These are phyloP conservation scores for Sclerurus mexicanus DNA, from an alignment of 2,113 vertebrate genomes.

Conservation along the genomic window DNA sequence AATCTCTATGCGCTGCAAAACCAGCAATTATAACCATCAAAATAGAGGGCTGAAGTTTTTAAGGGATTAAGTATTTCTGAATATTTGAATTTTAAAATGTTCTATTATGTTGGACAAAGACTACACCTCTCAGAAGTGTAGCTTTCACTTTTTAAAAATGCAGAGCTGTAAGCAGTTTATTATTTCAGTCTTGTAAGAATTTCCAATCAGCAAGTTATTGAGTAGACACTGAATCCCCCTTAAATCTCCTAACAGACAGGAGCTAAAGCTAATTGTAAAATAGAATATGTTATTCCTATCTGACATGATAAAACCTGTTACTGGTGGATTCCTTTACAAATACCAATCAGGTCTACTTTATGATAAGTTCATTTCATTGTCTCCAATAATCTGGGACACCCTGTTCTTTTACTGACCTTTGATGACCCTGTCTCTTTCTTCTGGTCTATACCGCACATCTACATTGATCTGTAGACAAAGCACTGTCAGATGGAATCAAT, in stretches of 20 bases:
- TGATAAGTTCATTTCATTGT: constrained; percentile 82
- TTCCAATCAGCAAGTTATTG: background rate
- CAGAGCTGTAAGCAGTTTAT: background rate
- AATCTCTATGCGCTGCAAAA: background rate
- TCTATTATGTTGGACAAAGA: background rate
- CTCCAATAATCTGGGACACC: constrained; percentile 63
- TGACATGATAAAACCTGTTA: constrained; percentile 14
- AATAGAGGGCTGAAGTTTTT: background rate
- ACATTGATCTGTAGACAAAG: constrained; percentile 87
- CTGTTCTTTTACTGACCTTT: constrained; percentile 79
- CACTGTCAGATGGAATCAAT: constrained; percentile 90
- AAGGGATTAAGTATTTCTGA: background rate
- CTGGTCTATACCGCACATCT: constrained; percentile 74
- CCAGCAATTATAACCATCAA: background rate
- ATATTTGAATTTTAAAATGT: background rate
- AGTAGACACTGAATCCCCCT: background rate
- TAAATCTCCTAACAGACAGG: background rate
- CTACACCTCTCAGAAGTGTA: background rate
- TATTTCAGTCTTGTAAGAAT: background rate
- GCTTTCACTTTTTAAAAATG: background rate
- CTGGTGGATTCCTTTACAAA: constrained; percentile 62
- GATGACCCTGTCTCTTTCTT: constrained; percentile 78
- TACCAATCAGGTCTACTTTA: constrained; percentile 50
- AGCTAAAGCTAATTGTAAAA: background rate
- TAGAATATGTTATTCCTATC: background rate